phyloP scores from a whole-genome alignment of 2,113 vertebrate species.

The Cacatua alba region DNA sequence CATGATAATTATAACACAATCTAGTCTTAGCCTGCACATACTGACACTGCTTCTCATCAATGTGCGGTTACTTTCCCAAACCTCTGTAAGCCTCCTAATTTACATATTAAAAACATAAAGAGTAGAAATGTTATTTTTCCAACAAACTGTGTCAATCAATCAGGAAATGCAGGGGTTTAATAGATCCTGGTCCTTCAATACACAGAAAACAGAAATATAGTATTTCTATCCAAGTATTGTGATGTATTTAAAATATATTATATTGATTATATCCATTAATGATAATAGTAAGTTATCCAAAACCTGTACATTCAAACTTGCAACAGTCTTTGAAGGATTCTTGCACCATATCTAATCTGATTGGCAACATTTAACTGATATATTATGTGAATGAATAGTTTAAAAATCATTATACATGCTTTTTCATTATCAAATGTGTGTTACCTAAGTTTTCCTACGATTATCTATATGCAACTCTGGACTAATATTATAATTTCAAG shows the following conservation, averaged over 20 bases:
- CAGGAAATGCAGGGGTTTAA: background rate
- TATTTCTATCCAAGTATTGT: background rate
- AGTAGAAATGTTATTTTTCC: background rate
- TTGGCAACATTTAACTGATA: background rate
- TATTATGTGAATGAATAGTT: background rate
- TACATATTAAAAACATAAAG: background rate
- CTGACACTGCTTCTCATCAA: accelerated
- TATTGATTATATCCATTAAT: background rate
- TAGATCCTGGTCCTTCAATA: background rate
- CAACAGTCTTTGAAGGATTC: background rate
- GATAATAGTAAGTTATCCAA: background rate
- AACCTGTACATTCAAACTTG: background rate
- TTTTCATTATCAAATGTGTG: background rate
- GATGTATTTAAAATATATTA: background rate
- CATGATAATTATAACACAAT: background rate
- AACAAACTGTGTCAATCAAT: background rate
- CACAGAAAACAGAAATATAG: background rate
- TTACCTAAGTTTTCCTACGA: background rate
- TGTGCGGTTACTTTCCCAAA: background rate
- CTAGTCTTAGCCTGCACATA: background rate
- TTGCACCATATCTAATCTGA: background rate
- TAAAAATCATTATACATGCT: background rate
- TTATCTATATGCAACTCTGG: background rate
- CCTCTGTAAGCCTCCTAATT: background rate
- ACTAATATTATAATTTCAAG: background rate